Evolutionary conservation across 2,113 vertebrate genomes (phyloP), one percentile per base, ranked within the genome.

Genomic region (Eubucco bourcierii): DNA sequence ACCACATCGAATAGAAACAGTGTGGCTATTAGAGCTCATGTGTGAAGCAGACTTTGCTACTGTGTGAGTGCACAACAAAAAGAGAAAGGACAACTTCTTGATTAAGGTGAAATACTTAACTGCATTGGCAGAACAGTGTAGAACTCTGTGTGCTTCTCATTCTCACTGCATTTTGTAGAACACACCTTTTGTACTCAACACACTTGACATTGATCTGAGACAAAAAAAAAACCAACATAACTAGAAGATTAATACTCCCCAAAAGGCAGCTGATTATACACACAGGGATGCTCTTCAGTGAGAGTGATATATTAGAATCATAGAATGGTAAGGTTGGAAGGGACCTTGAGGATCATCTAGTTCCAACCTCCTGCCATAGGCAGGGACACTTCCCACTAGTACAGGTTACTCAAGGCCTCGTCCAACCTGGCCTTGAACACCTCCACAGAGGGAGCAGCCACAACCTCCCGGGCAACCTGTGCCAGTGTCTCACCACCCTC

Each of bases 1-100:
- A 79, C 34, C 21, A 66, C 94, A 88, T 96, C 71, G 88, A 72
- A 93, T 84, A 65, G 87, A 87, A 79, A 3, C 31, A 29, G 44
- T 37, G n/a, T 60, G 56, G 79, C 76, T 81, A 37, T 84, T 88
- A 88, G 37, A 80, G 37, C 59, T 76, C 53, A 7, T 39, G 44
- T 20, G 52, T 71, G 87, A 81, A 84, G 75, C n/a, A 82, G 73
- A 80, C 64, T 88, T 64, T 4, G 3, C 59, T 84, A 29, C 47
- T 74, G n/a, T 67, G 37, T 72, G 18, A 66, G 71, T 34, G 60
- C 28, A 41, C 27, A 71, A 58, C 34, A 80, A 72, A 88, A 87
- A 84, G 46, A 63, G 27, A 70, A 84, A 73, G 16, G 60, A 90
- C 52, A 82, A 52, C 15, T 74, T 79, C n/a, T 46, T 78, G 20